Conservation (phyloP, 2,888 invertebrate genomes). For the Papilio gigon region DNA sequence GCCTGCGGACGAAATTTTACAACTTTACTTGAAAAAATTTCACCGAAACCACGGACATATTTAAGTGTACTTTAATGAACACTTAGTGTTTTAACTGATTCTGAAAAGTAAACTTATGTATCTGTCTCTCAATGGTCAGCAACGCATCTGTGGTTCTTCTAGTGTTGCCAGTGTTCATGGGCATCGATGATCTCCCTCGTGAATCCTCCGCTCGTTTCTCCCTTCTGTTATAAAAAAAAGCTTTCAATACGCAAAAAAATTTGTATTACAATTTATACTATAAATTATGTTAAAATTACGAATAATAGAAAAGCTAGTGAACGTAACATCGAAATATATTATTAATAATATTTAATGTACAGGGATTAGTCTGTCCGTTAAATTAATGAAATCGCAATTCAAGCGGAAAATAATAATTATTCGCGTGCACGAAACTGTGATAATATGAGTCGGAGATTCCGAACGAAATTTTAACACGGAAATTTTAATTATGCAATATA, state of each 20-base stretch:
- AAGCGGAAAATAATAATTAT: slow-evolving; percentile 20
- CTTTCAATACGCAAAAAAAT: too few relatives aligned
- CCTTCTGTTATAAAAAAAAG: too few relatives aligned
- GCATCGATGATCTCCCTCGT: too few relatives aligned
- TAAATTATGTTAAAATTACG: too few relatives aligned
- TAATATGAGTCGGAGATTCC: slow-evolving; percentile 21
- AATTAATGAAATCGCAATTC: slow-evolving; percentile 13
- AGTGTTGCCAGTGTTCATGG: too few relatives aligned
- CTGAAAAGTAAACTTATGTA: too few relatives aligned
- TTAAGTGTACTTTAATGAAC: not conserved
- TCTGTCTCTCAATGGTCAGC: too few relatives aligned
- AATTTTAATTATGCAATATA: slow-evolving; percentile 17
- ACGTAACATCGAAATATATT: not conserved
- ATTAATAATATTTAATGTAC: not conserved
- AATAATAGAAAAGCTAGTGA: not conserved
- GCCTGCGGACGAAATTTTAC: not conserved
- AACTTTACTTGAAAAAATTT: not conserved
- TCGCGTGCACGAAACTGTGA: slow-evolving; percentile 21
- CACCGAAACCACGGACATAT: not conserved
- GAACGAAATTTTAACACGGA: slow-evolving; percentile 11
- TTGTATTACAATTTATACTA: too few relatives aligned
- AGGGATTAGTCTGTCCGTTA: slow-evolving; percentile 4
- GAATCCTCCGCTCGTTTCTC: too few relatives aligned
- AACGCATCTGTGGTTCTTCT: too few relatives aligned
- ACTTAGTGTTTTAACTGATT: not conserved